Evolutionary conservation across 1,140 invertebrate genomes (phyloP).

Genomic region (Ptiloglossa arizonensis): DNA sequence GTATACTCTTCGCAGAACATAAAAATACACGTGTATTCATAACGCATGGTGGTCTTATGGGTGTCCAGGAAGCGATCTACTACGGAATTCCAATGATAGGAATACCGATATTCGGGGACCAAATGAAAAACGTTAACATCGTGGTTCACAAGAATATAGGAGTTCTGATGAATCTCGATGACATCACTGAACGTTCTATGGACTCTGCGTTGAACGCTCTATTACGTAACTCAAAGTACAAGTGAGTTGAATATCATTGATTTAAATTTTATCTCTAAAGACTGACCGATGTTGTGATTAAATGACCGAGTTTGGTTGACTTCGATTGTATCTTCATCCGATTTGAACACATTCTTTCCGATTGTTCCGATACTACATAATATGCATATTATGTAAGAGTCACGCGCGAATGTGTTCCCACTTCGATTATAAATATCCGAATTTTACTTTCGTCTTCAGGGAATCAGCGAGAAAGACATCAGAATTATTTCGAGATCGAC

Average conservation of each 20-base stretch:
- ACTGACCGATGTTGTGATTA: too few species aligned
- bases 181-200: slow-evolving; percentile 67
- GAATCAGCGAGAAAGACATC: slow-evolving; percentile 54
- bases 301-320: too few species aligned
- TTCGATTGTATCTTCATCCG: too few species aligned
- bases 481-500: slow-evolving; percentile 71
- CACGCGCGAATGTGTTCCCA: too few species aligned
- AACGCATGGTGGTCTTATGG: slow-evolving; percentile 88
- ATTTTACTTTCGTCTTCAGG: slow-evolving; percentile 44
- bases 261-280: too few species aligned
- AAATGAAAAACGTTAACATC: slow-evolving; percentile 82
- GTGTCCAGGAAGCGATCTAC: slow-evolving; percentile 87
- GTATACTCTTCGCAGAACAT: slow-evolving; percentile 10
- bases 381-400: too few species aligned
- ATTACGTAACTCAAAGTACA: slow-evolving; percentile 68
- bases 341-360: too few species aligned
- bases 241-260: slow-evolving; percentile 63
- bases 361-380: too few species aligned
- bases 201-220: slow-evolving; percentile 64
- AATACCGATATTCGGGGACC: slow-evolving; percentile 87
- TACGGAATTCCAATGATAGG: slow-evolving; percentile 88
- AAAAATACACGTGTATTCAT: slow-evolving; percentile 80
- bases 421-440: too few species aligned
- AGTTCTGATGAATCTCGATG: slow-evolving; percentile 51
- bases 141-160: slow-evolving; percentile 68